Conservation (phyloP, 2,888 invertebrate genomes). For the Aleiodes testaceus region DNA sequence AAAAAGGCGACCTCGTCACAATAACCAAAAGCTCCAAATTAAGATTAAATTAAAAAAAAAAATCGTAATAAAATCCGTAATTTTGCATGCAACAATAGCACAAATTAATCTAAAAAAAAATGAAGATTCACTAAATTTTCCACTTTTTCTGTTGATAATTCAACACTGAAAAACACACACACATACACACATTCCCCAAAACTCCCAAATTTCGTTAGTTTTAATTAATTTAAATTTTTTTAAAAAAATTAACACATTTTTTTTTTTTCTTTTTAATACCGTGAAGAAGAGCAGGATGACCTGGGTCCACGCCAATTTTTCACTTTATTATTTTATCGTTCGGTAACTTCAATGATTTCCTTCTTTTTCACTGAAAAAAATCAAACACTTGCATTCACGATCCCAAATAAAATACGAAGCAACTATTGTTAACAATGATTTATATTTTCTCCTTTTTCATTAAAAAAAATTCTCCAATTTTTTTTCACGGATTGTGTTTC, state of each 20-base stretch:
- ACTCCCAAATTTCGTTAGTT: background rate
- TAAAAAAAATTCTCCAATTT: no score
- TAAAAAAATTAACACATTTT: background rate
- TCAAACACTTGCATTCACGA: background rate
- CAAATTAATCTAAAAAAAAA: background rate
- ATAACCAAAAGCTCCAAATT: slow-evolving; percentile 3
- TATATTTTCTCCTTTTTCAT: background rate
- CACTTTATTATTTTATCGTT: no score
- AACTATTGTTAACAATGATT: background rate
- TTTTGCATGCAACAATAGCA: no score
- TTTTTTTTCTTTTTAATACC: background rate
- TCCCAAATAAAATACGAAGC: background rate
- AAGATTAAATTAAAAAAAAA: background rate
- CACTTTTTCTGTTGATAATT: background rate
- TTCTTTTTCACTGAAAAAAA: background rate
- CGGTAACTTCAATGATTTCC: no score
- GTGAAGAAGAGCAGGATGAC: no score
- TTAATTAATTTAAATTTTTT: background rate
- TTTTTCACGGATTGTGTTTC: background rate
- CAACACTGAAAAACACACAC: background rate
- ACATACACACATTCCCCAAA: background rate
- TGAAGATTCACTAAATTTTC: background rate
- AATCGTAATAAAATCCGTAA: no score
- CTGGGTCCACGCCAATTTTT: no score
- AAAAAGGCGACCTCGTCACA: slow-evolving; percentile 15